Base-by-base conservation (phyloP, 2,113 vertebrate species). In the Festucalex cinctus region DNA sequence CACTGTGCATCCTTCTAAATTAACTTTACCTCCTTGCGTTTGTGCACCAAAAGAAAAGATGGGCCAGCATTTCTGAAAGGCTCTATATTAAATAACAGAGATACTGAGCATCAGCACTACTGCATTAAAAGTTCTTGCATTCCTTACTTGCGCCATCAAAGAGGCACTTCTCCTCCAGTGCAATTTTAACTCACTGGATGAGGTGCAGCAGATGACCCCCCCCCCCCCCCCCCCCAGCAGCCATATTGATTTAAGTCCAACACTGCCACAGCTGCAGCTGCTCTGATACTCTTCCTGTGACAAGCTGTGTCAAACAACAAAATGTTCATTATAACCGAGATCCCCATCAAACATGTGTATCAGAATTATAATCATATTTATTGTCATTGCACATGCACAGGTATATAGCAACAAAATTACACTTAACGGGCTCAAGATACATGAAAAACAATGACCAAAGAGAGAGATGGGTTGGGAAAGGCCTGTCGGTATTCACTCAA, bases 141-240 rank as follows among this genome's bases (percentile, higher is more conserved):
- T 62, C 68, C 51, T 61, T 44, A 24, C 44, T 44, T 37, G 53
- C 46, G 20, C 58, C 16, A 68, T 78, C 59, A 70, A 76, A 82
- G 51, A 64, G 74, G 66, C 49, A 63, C 73, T 65, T 69, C 59
- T 68, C 46, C 2, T 63, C 66, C 63, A n/a, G 76, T 75, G 69
- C 85, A 83, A 84, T 84, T 84, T 81, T 78, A 85, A 81, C 82
- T 82, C 65, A 3, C 77, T 63, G 75, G 75, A 87, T 83, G 77
- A 83, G 76, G 74, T 79, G 22, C 65, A 82, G 80, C 85, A 87
- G 80, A 87, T 28, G 48, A 78, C 72, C 81, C 66, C 41, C 54
- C 80, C 82, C 81, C 66, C 41, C 54, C 80, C 82, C 70, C 74
- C 76, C 70, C 74, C 76, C 49, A 3, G 65, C 35, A 57, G 75